Percentiles rank a stretch among this genome's conserved stretches.
Evolutionary conservation across 2,113 vertebrate genomes (phyloP).

Genomic region (Alces alces): DNA sequence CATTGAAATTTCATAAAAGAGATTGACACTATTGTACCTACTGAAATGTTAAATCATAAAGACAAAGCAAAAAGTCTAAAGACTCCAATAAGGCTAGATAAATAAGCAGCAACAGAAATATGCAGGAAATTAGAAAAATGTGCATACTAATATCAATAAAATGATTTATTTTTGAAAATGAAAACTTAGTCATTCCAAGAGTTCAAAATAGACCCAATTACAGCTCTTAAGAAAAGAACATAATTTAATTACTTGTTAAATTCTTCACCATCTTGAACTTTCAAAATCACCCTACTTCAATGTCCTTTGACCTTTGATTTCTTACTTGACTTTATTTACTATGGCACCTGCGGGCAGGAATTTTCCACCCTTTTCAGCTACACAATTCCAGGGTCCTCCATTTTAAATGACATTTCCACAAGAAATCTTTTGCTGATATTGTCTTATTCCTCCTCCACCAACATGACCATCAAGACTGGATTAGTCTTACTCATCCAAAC

Average conservation of each 20-base stretch:
- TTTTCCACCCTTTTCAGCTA: background rate
- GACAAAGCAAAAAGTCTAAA: background rate
- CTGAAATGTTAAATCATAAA: background rate
- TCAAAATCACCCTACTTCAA: background rate
- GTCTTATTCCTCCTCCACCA: background rate
- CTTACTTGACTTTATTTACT: background rate
- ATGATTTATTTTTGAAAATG: background rate
- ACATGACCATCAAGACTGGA: background rate
- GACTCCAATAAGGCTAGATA: background rate
- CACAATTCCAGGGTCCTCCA: background rate
- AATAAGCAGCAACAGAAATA: background rate
- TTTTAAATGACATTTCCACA: background rate
- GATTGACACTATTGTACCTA: background rate
- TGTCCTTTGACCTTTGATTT: background rate
- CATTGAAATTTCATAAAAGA: background rate
- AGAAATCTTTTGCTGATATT: background rate
- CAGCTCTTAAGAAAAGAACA: background rate
- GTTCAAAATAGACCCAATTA: background rate
- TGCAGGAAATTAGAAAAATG: background rate
- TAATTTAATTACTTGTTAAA: background rate
- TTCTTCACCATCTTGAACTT: background rate
- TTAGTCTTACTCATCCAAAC: background rate
- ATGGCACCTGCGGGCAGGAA: background rate
- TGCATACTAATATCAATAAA: background rate
- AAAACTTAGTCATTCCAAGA: background rate